Evolutionary conservation across 1,140 invertebrate species (phyloP).

Genomic region (Gonatopus flavifemur): DNA sequence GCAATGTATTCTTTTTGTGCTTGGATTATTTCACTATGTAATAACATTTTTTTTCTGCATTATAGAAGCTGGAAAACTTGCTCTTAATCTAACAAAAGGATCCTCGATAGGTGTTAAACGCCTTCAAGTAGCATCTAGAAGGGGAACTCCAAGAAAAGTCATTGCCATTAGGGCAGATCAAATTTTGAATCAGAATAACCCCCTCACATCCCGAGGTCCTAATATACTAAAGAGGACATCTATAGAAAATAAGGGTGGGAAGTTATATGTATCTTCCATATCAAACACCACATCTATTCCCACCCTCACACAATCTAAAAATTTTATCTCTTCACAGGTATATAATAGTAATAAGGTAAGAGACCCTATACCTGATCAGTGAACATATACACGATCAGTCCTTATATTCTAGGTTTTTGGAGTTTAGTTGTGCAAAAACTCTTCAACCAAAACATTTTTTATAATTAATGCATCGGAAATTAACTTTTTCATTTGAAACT

Average conservation of each 20-base stretch:
- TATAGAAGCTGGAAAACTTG: slow-evolving; percentile 74
- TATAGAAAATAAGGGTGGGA: slow-evolving; percentile 51
- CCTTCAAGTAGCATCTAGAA: slow-evolving; percentile 41
- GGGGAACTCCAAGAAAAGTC: slow-evolving; percentile 43
- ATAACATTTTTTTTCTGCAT: slow-evolving; percentile 10
- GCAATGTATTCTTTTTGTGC: too few species aligned
- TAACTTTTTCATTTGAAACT: too few species aligned
- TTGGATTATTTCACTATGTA: background rate
- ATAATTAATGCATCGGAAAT: too few species aligned
- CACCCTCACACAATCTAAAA: slow-evolving; percentile 26
- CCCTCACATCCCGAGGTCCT: slow-evolving; percentile 37
- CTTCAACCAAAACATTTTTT: too few species aligned
- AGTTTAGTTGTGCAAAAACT: too few species aligned
- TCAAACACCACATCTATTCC: slow-evolving; percentile 32
- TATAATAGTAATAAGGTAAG: too few species aligned
- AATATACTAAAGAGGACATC: slow-evolving; percentile 54
- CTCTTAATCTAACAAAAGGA: slow-evolving; percentile 65
- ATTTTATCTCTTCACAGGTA: slow-evolving; percentile 18
- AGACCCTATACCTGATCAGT: slow-evolving; percentile 2
- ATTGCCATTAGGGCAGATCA: slow-evolving; percentile 53
- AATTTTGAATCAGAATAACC: slow-evolving; percentile 42
- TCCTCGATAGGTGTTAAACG: slow-evolving; percentile 41
- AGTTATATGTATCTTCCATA: slow-evolving; percentile 43
- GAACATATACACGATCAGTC: too few species aligned
- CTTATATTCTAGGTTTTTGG: too few species aligned